Evolutionary conservation across 2,888 invertebrate genomes (phyloP), one percentile per base, ranked within the genome.

Genomic region (Trachelus stipa): DNA sequence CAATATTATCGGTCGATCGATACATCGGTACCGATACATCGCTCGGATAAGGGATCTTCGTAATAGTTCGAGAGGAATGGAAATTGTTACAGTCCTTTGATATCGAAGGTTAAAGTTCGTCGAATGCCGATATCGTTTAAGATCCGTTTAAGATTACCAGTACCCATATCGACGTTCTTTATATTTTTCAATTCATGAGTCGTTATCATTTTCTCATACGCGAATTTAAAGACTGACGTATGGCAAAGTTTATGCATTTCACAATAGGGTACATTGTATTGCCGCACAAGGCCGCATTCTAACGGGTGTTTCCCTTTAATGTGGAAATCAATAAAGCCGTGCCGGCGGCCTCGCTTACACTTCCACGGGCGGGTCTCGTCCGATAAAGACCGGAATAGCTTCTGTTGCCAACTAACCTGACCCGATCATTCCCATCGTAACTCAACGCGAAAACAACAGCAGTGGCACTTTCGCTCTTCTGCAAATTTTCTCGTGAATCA

Each of bases 341-440:
- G 81, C 83, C 81, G 79, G 82, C 83, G 78, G 81, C 83, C 89
- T 86, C 89, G 84, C 85, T 87, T 89, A 86, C 88, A 90, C 91
- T 91, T 89, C 85, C 79, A 81, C 30, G 68, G 74, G 73, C 15
- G 76, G 31, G 34, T 76, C 56, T 56, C 76, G 68, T 12, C 74
- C 30, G 34, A 73, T 73, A 71, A n/a, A 75, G 83, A 79, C 89
- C 90, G 91, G 90, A 92, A 91, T 91, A 91, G 91, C 90, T 88
- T 86, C 84, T 90, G 91, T 91, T 91, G 91, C 90, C 91, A 90
- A 90, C 88, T 78, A 83, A 68, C 79, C 74, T 87, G 56, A 56
- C 56, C 56, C 56, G 56, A 56, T 56, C 56, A 23, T 56, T 56
- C 15, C 23, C 56, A 23, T 56, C 56, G 56, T 56, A 56, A 15